These are phyloP conservation scores for Bradypus variegatus DNA, from an alignment of 2,797 vertebrate genomes.

Conservation along the genomic window DNA sequence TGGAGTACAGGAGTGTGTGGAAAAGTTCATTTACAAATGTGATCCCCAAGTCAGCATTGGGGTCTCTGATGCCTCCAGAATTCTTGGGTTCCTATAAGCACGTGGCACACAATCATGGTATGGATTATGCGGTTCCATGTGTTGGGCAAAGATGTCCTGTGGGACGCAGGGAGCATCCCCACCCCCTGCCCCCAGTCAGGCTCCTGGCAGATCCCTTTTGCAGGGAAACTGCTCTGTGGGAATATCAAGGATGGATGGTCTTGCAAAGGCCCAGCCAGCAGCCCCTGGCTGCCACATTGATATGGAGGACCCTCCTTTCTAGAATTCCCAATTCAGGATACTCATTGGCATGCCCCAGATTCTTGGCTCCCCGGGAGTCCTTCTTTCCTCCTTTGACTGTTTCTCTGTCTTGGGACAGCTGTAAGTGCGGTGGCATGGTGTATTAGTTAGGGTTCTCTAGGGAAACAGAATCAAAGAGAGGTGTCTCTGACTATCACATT, in stretches of 20 bases:
- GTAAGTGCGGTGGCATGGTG: accelerated
- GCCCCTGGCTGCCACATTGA: background rate
- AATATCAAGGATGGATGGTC: background rate
- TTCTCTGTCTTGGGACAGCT: background rate
- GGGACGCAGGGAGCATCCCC: background rate
- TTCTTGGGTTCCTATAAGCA: background rate
- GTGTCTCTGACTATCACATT: no score
- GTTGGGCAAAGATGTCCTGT: background rate
- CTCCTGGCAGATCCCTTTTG: background rate
- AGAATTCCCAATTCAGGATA: background rate
- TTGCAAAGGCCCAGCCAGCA: background rate
- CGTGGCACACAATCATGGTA: background rate
- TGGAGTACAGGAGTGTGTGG: background rate
- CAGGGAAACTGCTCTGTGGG: background rate
- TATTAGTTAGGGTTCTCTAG: no score
- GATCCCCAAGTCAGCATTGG: background rate
- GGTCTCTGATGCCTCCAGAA: background rate
- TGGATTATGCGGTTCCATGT: accelerated
- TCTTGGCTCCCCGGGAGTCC: no score
- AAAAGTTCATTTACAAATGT: background rate
- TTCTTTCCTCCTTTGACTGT: background rate
- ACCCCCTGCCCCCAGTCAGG: background rate
- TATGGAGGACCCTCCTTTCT: background rate
- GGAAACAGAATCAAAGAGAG: no score
- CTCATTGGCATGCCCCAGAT: background rate